A percentile compares a stretch with the other conserved stretches of the same genome.
Evolutionary conservation across 1,140 invertebrate species (phyloP).

Genomic region (Cataglyphis hispanica): DNA sequence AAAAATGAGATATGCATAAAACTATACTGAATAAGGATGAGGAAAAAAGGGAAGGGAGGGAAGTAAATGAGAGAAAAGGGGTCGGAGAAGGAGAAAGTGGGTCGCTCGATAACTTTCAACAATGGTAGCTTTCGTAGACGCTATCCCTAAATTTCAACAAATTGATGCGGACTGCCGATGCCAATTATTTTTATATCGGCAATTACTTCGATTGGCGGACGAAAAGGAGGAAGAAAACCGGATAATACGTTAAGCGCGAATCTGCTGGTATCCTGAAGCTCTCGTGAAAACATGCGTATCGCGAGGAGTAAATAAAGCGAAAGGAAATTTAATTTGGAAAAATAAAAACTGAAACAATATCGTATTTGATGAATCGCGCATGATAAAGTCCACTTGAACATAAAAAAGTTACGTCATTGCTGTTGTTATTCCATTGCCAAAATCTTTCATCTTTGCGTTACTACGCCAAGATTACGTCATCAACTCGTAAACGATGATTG

Average conservation of each 20-base stretch:
- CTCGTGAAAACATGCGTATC: too few relatives aligned
- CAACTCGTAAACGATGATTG: not conserved
- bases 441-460: conserved; percentile 37
- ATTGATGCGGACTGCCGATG: conserved; percentile 45
- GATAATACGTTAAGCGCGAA: not conserved
- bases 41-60: not conserved
- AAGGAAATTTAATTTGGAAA: not conserved
- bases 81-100: conserved; percentile 74
- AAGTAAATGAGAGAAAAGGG: conserved; percentile 58
- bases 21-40: not conserved
- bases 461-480: conserved; percentile 22
- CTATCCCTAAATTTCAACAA: conserved; percentile 72
- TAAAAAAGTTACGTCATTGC: not conserved
- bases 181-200: conserved; percentile 4
- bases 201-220: not conserved
- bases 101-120: conserved; percentile 78
- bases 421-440: not conserved
- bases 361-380: not conserved
- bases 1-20: conserved; percentile 38
- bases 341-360: not conserved
- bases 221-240: not conserved
- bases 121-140: conserved; percentile 64
- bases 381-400: not conserved
- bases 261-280: not conserved
- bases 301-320: too few relatives aligned